phyloP scores from a whole-genome alignment of 2,797 vertebrate genomes.

The Sitta carolinensis region DNA sequence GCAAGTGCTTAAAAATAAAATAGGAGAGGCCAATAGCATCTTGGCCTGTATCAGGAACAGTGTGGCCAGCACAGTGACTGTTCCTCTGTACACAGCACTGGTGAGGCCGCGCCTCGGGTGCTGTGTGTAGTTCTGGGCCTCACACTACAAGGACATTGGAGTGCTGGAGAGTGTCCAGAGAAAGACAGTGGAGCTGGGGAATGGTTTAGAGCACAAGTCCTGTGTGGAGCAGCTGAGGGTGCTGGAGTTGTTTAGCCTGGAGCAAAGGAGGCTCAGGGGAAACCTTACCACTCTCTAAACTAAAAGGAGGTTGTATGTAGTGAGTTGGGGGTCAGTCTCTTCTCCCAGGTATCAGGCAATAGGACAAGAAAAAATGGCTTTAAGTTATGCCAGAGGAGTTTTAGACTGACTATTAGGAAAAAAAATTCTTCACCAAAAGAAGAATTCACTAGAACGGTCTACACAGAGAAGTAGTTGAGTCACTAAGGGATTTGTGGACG shows the following conservation, averaged over 20 bases:
- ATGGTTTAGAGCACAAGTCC: background rate
- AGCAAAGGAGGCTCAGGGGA: background rate
- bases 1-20: background rate
- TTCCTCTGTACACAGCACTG: accelerated
- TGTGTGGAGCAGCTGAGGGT: background rate
- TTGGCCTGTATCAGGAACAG: background rate
- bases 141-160: background rate
- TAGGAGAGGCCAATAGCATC: background rate
- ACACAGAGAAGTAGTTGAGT: background rate
- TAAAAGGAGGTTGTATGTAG: background rate
- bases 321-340: accelerated
- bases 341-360: background rate
- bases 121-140: background rate
- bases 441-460: background rate
- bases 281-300: background rate
- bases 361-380: background rate
- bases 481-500: background rate
- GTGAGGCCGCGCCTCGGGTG: accelerated
- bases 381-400: background rate
- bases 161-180: background rate
- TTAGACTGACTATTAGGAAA: background rate
- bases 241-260: background rate
- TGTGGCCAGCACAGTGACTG: background rate
- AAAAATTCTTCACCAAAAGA: background rate
- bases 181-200: background rate